These are phyloP conservation scores for Pterobdella sp. DNA, from an alignment of 2,888 invertebrate species.

Conservation along the genomic window DNA sequence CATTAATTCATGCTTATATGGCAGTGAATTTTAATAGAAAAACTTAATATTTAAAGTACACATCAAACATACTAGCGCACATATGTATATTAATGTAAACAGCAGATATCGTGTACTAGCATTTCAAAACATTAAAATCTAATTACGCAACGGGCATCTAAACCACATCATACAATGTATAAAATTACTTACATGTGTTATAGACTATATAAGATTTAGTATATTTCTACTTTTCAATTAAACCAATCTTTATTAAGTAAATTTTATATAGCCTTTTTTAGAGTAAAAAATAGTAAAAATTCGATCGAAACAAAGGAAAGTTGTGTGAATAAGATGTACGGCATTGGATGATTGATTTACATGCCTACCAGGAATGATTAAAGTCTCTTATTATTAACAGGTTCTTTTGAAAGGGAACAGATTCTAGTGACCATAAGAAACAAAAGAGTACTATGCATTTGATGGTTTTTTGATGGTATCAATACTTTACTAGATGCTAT, in stretches of 20 bases:
- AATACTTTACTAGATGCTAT: background rate
- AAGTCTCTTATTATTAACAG: slow-evolving; percentile 8
- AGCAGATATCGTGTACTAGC: slow-evolving; percentile 11
- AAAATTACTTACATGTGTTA: background rate
- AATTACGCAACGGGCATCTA: background rate
- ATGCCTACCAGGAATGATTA: background rate
- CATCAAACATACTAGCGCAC: slow-evolving; percentile 6
- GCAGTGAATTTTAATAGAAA: too few relatives aligned
- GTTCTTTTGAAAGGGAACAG: background rate
- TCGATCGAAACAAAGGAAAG: background rate
- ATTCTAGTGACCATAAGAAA: background rate
- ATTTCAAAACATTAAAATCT: background rate
- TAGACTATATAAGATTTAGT: background rate
- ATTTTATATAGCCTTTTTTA: background rate
- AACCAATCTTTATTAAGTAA: background rate
- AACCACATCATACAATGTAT: background rate
- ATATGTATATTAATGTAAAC: slow-evolving; percentile 8
- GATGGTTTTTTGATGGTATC: background rate
- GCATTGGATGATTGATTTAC: slow-evolving; percentile 10
- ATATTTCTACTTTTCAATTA: background rate
- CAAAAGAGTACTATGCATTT: background rate
- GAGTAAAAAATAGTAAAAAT: background rate
- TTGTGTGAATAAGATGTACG: too few relatives aligned
- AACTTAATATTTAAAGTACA: too few relatives aligned
- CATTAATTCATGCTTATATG: too few relatives aligned